A percentile compares a stretch with the other conserved stretches of the same genome.
phyloP scores from a whole-genome alignment of 2,888 invertebrate species.

The Cyclophora punctaria region DNA sequence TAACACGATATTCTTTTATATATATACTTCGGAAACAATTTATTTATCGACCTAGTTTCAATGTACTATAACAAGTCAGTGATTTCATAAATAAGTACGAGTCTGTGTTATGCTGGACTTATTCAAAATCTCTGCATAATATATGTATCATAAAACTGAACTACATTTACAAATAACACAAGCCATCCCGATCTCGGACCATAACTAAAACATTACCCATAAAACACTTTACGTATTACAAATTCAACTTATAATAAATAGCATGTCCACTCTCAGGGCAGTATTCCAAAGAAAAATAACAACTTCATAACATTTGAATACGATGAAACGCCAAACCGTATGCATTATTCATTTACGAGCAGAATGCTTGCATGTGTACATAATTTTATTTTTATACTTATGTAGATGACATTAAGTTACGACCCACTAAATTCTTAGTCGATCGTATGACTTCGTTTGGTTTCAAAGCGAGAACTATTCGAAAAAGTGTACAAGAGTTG shows the following conservation, averaged over 20 bases:
- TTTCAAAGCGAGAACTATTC: conserved; percentile 3
- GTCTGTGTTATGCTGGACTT: no score
- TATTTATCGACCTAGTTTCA: no score
- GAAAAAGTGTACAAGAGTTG: no score
- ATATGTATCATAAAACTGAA: no score
- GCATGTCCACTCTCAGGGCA: conserved; percentile 53
- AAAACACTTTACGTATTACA: background rate
- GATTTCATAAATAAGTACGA: no score
- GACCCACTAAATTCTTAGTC: conserved; percentile 14
- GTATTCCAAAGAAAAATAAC: conserved; percentile 60
- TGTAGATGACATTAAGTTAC: conserved; percentile 14
- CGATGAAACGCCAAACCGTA: conserved; percentile 58
- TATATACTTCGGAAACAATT: no score
- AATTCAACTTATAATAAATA: conserved; percentile 25
- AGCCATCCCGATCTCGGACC: no score
- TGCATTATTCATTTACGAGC: conserved; percentile 53
- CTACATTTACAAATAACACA: no score
- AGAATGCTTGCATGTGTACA: conserved; percentile 32
- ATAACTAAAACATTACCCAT: background rate
- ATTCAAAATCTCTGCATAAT: no score
- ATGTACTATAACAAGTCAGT: no score
- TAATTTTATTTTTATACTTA: conserved; percentile 32
- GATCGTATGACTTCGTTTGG: conserved; percentile 9
- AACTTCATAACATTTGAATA: conserved; percentile 60
- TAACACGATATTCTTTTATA: no score